phyloP scores from a whole-genome alignment of 2,888 invertebrate genomes.

The Lycia hirtaria region DNA sequence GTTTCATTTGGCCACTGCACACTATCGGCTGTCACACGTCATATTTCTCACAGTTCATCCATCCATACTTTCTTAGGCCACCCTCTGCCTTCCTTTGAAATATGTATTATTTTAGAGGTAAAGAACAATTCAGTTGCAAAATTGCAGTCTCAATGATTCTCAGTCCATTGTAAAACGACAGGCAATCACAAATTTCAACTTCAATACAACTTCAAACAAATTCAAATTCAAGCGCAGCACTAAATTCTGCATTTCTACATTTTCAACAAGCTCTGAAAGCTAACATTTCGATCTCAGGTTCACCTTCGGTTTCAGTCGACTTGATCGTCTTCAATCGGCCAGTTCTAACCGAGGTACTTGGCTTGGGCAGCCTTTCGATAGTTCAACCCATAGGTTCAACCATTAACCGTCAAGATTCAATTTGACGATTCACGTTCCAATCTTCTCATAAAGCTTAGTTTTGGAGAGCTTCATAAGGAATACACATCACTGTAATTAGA shows the following conservation, averaged over 20 bases:
- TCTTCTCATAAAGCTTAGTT: slow-evolving; percentile 1
- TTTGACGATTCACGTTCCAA: slow-evolving; percentile 22
- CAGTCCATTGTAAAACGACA: too few species aligned
- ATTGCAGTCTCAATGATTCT: too few species aligned
- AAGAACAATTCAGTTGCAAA: too few species aligned
- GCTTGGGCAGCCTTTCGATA: slow-evolving; percentile 71
- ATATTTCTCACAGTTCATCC: too few species aligned
- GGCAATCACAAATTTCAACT: background rate
- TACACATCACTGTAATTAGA: background rate
- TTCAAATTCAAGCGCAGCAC: slow-evolving; percentile 14
- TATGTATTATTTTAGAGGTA: too few species aligned
- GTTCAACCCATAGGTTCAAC: too few species aligned
- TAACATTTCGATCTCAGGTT: slow-evolving; percentile 44
- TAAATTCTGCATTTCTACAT: slow-evolving; percentile 24
- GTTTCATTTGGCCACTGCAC: too few species aligned
- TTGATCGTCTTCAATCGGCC: slow-evolving; percentile 57
- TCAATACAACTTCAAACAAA: slow-evolving; percentile 6
- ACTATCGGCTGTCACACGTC: too few species aligned
- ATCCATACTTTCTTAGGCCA: too few species aligned
- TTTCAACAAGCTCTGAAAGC: slow-evolving; percentile 26
- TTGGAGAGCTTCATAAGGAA: slow-evolving; percentile 17
- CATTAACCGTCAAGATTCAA: slow-evolving; percentile 56
- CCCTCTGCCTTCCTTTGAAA: too few species aligned
- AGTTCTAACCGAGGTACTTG: slow-evolving; percentile 60
- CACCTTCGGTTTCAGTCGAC: slow-evolving; percentile 55